Evolutionary conservation across 2,888 invertebrate genomes (phyloP), one percentile per base, ranked within the genome.

Genomic region (Dione juno): DNA sequence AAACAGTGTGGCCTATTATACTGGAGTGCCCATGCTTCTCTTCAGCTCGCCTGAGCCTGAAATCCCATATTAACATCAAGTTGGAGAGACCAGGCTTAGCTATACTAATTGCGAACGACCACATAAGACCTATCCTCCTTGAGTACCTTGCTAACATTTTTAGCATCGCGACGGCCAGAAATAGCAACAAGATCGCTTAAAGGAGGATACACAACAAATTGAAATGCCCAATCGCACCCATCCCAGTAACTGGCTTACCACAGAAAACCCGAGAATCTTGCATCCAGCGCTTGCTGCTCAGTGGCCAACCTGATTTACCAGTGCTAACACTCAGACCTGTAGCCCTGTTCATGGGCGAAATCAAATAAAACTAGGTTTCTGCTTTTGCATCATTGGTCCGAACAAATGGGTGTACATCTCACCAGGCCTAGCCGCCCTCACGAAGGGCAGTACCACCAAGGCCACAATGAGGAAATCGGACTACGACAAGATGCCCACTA

Each of bases 311-410:
- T 14, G 45, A 48, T 13, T 5, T 7, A 0, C 63, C 48, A 35
- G 48, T 45, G 9, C 35, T 63, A 16, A n/a, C 6, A 16, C 28
- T 35, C 9, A 7, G 45, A n/a, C 19, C 40, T 0, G 63, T 64
- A 16, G 48, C 48, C 50, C 16, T 50, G 3, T 63, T 64, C 50
- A 64, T 50, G 63, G 63, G 50, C 16, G 21, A 43, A 0, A 8
- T 13, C 7, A 19, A 21, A 9, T 19, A 59, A 14, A 59, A 43
- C 40, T 43, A 19, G 41, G 21, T 1, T 1, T 59, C 37, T 7
- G 40, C 21, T 59, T 59, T 7, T 41, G 41, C 41, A 13, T 13
- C 37, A 16, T 41, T 0, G 54, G 37, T 10, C 37, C 37, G 10
- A 57, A 57, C 0, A 57, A 57, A 37, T 57, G 37, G 16, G 37